Percentiles rank a stretch among this genome's conserved stretches.
Conservation (phyloP, 2,797 vertebrate species). For the Rhinichthys osculus region DNA sequence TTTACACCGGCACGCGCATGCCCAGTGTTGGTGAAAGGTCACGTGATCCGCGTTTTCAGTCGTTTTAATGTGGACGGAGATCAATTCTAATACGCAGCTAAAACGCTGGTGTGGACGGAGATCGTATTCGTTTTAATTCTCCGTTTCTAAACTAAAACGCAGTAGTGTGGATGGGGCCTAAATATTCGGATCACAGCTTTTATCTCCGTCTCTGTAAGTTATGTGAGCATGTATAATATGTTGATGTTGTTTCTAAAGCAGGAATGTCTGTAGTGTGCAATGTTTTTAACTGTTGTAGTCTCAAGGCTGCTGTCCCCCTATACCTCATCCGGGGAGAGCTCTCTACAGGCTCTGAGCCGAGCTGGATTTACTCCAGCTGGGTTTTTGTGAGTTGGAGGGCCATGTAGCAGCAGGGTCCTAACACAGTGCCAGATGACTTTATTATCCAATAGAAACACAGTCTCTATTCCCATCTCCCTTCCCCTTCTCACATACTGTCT, state of each 20-base stretch:
- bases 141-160: too few relatives aligned
- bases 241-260: constrained; percentile 28
- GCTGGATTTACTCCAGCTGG: constrained; percentile 32
- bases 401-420: constrained; percentile 46
- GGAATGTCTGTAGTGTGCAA: neutral
- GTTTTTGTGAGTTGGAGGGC: constrained; percentile 13
- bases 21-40: too few relatives aligned
- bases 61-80: too few relatives aligned
- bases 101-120: too few relatives aligned
- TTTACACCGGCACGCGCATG: too few relatives aligned
- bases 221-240: neutral
- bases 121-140: too few relatives aligned
- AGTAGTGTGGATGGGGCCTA: too few relatives aligned
- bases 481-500: neutral
- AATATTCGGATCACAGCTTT: neutral
- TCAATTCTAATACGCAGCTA: too few relatives aligned
- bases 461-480: neutral
- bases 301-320: neutral
- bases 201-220: neutral
- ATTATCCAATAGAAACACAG: constrained; percentile 42
- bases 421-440: constrained; percentile 41
- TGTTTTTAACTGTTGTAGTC: neutral
- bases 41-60: too few relatives aligned
- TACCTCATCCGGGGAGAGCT: neutral
- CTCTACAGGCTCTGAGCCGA: constrained; percentile 1